phyloP scores from a whole-genome alignment of 2,113 vertebrate species.

The Labrus mixtus region DNA sequence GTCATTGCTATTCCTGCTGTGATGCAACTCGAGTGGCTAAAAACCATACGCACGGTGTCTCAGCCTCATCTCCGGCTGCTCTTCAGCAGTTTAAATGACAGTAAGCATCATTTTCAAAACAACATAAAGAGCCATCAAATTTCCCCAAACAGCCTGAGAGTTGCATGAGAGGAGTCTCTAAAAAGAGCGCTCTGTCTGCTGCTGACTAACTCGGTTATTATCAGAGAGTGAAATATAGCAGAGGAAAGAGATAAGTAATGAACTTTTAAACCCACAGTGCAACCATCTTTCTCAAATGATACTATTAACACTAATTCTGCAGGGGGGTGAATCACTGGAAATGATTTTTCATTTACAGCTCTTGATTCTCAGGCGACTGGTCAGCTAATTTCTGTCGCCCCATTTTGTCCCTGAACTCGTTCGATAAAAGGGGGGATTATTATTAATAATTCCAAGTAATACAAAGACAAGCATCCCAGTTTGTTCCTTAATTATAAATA shows the following conservation, averaged over 20 bases:
- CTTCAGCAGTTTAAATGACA: slow-evolving; percentile 9
- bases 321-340: background rate
- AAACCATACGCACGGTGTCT: background rate
- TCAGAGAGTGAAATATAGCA: slow-evolving; percentile 1
- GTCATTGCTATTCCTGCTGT: background rate
- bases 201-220: slow-evolving; percentile 10
- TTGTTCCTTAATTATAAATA: slow-evolving; percentile 42
- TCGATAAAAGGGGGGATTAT: slow-evolving; percentile 17
- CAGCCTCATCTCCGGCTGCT: background rate
- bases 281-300: background rate
- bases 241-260: slow-evolving; percentile 3
- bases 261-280: slow-evolving; percentile 4
- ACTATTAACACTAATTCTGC: background rate
- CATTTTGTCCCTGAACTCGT: background rate
- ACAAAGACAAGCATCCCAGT: slow-evolving; percentile 5
- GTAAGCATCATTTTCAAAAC: slow-evolving; percentile 26
- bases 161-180: slow-evolving; percentile 9
- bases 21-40: background rate
- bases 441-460: slow-evolving; percentile 40
- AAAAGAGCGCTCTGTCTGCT: slow-evolving; percentile 6
- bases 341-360: slow-evolving; percentile 28
- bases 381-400: slow-evolving; percentile 19
- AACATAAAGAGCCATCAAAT: slow-evolving; percentile 17
- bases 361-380: slow-evolving; percentile 17
- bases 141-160: background rate